Evolutionary conservation across 2,113 vertebrate species (phyloP).

Genomic region (Oncorhynchus mykiss): DNA sequence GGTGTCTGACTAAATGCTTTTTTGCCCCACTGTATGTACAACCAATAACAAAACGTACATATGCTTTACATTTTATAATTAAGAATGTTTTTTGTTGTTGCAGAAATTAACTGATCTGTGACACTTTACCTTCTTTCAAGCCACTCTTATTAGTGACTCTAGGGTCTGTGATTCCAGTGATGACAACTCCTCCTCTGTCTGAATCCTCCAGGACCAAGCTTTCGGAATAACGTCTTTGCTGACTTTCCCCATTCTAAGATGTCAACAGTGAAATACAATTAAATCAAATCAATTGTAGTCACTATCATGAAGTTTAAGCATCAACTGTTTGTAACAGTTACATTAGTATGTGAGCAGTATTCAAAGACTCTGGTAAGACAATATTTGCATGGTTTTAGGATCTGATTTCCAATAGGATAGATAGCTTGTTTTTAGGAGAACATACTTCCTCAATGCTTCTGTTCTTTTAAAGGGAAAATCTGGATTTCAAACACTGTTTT

Average conservation of each 20-base stretch:
- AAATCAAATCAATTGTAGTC: too few relatives aligned
- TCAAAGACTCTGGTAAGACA: background rate
- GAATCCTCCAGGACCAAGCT: conserved; percentile 51
- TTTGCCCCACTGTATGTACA: background rate
- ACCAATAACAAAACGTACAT: background rate
- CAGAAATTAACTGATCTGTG: background rate
- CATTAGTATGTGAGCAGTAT: background rate
- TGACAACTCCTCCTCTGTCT: conserved; percentile 41
- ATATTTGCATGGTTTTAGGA: background rate
- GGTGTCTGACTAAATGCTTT: too few relatives aligned
- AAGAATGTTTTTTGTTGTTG: background rate
- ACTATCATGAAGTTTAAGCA: too few relatives aligned
- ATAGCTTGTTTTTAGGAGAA: too few relatives aligned
- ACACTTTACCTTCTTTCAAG: conserved; percentile 54
- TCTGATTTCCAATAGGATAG: too few relatives aligned
- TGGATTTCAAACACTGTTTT: too few relatives aligned
- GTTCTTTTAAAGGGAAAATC: too few relatives aligned
- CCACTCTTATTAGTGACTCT: conserved; percentile 35
- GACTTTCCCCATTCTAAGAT: conserved; percentile 49
- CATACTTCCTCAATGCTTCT: too few relatives aligned
- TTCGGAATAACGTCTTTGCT: conserved; percentile 39
- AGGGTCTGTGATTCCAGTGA: conserved; percentile 49
- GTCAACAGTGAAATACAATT: background rate
- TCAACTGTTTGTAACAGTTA: too few relatives aligned
- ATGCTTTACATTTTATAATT: background rate